Evolutionary conservation across 2,888 invertebrate species (phyloP), one percentile per base, ranked within the genome.

Genomic region (Nymphalis polychloros): DNA sequence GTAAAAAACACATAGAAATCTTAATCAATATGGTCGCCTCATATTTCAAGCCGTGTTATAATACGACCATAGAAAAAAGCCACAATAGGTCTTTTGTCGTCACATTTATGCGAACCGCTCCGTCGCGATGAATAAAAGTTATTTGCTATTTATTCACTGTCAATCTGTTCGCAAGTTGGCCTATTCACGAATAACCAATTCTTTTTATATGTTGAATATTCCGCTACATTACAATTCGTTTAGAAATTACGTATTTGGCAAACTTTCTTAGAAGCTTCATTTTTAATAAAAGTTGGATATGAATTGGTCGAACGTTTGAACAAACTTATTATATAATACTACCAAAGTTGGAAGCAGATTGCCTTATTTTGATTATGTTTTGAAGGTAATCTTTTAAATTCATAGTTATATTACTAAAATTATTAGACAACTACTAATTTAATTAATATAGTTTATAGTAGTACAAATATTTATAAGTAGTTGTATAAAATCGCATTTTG

Each of bases 61-160:
- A 41, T 41, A 41, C 41, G 46, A 16, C 46, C 55, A 67, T 59
- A 67, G 55, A 67, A 70, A 67, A 70, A 70, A 67, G 66, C 64
- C 70, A 70, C 70, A 70, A 70, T 67, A 52, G 70, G 60, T 67
- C 67, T 67, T 70, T 70, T 67, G 67, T 67, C 66, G 70, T 67
- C 67, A 70, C 64, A 67, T 69, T 63, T 70, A 63, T 70, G 61
- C 63, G 67, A 60, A 67, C 52, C 60, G 66, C 48, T 55, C 55
- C 8, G 35, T 31, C 46, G 23, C 59, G 59, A 67, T 64, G 67
- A 55, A 67, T 67, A 59, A 55, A 67, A 67, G 49, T 70, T 67
- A 70, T 70, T 67, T 67, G 67, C 63, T 55, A 67, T 64, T 63
- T 49, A 63, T 53, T 64, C 67, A 57, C 57, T 57, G 70, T 67